phyloP scores from a whole-genome alignment of 2,888 invertebrate species.

The Hirtodrosophila alboralis region DNA sequence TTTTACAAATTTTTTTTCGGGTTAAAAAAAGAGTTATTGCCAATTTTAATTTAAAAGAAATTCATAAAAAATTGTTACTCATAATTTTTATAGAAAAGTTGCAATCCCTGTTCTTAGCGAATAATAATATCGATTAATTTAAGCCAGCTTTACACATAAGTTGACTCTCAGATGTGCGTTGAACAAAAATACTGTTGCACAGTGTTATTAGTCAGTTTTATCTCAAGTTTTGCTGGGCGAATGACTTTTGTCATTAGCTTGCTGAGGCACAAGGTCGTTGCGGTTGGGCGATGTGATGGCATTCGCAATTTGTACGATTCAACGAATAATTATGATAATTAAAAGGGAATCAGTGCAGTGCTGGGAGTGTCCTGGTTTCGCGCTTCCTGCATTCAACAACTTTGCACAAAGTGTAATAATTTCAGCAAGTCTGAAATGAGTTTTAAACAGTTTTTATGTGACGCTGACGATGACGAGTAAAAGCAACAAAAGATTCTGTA shows the following conservation, averaged over 20 bases:
- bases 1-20: too few relatives aligned
- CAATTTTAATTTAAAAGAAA: too few relatives aligned
- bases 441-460: slow-evolving; percentile 36
- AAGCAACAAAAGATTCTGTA: slow-evolving; percentile 7
- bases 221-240: slow-evolving; percentile 18
- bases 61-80: too few relatives aligned
- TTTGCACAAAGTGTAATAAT: slow-evolving; percentile 49
- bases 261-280: slow-evolving; percentile 14
- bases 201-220: slow-evolving; percentile 11
- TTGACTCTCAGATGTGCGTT: too few relatives aligned
- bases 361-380: slow-evolving; percentile 32
- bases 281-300: background rate
- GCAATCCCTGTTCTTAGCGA: too few relatives aligned
- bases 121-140: too few relatives aligned
- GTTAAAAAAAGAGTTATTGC: too few relatives aligned
- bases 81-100: too few relatives aligned
- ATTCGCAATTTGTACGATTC: slow-evolving; percentile 22
- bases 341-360: slow-evolving; percentile 63
- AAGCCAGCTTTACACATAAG: too few relatives aligned
- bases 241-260: slow-evolving; percentile 20
- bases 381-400: slow-evolving; percentile 30
- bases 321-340: slow-evolving; percentile 70
- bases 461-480: slow-evolving; percentile 17
- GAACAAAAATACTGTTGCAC: too few relatives aligned
- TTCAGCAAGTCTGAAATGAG: slow-evolving; percentile 49